phyloP scores from a whole-genome alignment of 2,888 invertebrate species.

The Germaria angustata region DNA sequence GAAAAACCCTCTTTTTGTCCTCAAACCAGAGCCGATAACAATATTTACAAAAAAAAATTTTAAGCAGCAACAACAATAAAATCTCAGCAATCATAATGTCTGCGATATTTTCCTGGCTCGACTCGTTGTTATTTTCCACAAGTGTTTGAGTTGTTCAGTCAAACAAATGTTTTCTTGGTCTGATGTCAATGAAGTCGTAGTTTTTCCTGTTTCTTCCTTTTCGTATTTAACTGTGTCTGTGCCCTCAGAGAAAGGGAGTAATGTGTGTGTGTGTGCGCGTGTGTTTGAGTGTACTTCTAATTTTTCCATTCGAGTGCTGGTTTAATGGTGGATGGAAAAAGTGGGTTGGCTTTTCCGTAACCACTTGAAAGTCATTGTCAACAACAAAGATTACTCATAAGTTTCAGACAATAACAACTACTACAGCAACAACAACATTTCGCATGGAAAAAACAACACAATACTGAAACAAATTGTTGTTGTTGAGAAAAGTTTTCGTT shows the following conservation, averaged over 20 bases:
- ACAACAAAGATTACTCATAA: slow-evolving; percentile 67
- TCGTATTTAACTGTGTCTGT: slow-evolving; percentile 1
- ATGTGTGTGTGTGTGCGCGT: background rate
- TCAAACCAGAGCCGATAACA: slow-evolving; percentile 41
- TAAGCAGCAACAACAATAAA: background rate
- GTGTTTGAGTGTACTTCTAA: background rate
- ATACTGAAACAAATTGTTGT: slow-evolving; percentile 39
- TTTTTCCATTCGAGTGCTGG: slow-evolving; percentile 46
- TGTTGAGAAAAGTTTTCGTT: background rate
- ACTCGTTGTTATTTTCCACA: slow-evolving; percentile 32
- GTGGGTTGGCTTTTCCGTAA: slow-evolving; percentile 63
- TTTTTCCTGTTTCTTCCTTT: slow-evolving; percentile 14
- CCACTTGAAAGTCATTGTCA: slow-evolving; percentile 68
- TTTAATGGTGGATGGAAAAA: slow-evolving; percentile 66
- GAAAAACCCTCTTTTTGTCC: background rate
- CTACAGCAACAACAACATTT: background rate
- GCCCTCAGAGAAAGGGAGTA: background rate
- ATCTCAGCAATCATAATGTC: slow-evolving; percentile 51
- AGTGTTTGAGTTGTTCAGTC: slow-evolving; percentile 56
- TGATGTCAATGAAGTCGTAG: slow-evolving; percentile 58
- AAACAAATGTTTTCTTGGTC: slow-evolving; percentile 62
- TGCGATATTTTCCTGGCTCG: slow-evolving; percentile 52
- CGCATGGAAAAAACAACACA: background rate
- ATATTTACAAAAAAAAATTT: slow-evolving; percentile 1
- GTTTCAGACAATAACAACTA: slow-evolving; percentile 46